Percentiles rank a stretch among this genome's conserved stretches.
Evolutionary conservation across 1,140 invertebrate species (phyloP).

Genomic region (Muscidifurax raptorellus): DNA sequence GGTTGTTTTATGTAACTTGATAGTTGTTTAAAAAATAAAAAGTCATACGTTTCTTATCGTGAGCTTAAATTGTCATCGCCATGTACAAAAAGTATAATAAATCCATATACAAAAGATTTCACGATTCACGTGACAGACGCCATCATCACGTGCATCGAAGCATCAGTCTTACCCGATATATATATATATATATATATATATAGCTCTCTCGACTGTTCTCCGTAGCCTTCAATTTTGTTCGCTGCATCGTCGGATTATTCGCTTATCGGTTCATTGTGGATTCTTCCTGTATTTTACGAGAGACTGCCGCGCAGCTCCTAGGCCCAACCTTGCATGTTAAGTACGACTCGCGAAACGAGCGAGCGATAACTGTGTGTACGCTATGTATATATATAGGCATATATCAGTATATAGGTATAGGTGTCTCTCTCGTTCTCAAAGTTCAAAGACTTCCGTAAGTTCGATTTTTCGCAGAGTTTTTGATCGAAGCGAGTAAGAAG

Average conservation of each 20-base stretch:
- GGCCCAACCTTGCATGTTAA: neutral
- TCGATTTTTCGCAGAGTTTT: no score
- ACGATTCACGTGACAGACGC: neutral
- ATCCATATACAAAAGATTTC: neutral
- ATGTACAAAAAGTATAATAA: neutral
- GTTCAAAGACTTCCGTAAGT: no score
- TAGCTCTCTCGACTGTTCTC: no score
- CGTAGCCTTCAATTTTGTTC: no score
- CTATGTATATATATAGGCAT: neutral
- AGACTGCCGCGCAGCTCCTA: neutral
- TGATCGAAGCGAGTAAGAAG: no score
- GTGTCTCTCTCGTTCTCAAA: no score
- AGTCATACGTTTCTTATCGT: no score
- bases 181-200: no score
- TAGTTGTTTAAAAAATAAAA: no score
- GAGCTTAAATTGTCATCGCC: no score
- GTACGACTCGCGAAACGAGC: neutral
- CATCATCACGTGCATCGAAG: neutral
- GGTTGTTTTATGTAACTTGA: no score
- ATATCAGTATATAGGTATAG: no score
- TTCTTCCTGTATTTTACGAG: conserved; percentile 18
- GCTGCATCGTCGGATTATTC: neutral
- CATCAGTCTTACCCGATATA: neutral
- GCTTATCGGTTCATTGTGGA: conserved; percentile 24
- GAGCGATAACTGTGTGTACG: neutral